Evolutionary conservation across 2,888 invertebrate species (phyloP), one percentile per base, ranked within the genome.

Genomic region (Melieria omissa): DNA sequence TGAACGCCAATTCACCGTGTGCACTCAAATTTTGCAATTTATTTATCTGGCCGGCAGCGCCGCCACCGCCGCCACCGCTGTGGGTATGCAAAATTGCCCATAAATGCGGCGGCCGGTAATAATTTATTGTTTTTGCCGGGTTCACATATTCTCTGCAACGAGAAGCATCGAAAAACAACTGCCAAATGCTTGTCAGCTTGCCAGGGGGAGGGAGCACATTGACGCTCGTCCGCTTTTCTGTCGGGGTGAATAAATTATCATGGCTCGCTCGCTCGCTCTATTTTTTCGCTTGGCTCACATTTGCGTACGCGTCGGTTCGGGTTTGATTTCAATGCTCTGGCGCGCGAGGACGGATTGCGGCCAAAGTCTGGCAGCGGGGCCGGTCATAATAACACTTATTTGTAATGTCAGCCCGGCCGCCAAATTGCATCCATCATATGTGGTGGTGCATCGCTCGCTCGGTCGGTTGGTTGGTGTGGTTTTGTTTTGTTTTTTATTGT

Each of bases 351-450:
- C 65, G 49, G 71, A 64, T 58, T 67, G 67, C 64, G 66, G 71
- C 73, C 63, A 71, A 55, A 54, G 52, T 72, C 63, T 71, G 69
- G 58, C 65, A 14, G 2, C 29, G 29, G 29, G 8, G 7, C 63
- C 45, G 49, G 14, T 54, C 63, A 65, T 72, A 74, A 75, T 71
- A 72, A 66, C 52, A 72, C 70, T 72, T 72, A 73, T 73, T 73
- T 75, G 65, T 58, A 66, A 69, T 66, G 75, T 71, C 74, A 72
- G 72, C 58, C 60, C 68, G 68, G 45, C 69, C 65, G 73, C 73
- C 75, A 72, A 72, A 68, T 72, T 74, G 60, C 66, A 75, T 75
- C 75, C 72, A 75, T 75, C 75, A 75, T 74, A 57, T 72, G 9
- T 29, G 29, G 29, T 29, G 29, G 29, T 29, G 58, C 16, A 42